These are phyloP conservation scores for Melitaea cinxia DNA, from an alignment of 1,140 invertebrate genomes.

Conservation along the genomic window DNA sequence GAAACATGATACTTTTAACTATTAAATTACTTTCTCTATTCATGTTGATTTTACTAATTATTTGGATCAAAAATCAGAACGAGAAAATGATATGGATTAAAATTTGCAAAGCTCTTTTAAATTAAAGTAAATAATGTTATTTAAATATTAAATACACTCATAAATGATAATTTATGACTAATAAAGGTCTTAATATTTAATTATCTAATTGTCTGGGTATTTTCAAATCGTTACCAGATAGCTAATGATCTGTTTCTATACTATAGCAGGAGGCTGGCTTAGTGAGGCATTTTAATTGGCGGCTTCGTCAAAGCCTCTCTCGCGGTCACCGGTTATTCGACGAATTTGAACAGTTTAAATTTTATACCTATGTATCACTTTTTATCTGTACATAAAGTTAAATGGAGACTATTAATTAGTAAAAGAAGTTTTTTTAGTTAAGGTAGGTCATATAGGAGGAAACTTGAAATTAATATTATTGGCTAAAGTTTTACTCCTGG, in stretches of 20 bases:
- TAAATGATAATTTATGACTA: neutral
- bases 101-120: no score
- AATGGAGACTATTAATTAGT: neutral
- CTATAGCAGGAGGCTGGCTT: slow-evolving; percentile 29
- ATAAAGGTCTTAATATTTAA: neutral
- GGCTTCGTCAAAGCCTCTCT: slow-evolving; percentile 47
- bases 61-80: no score
- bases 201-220: slow-evolving; percentile 17
- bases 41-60: no score
- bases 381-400: slow-evolving; percentile 8
- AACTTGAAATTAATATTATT: no score
- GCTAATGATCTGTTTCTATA: slow-evolving; percentile 35
- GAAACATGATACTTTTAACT: no score
- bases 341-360: slow-evolving; percentile 40
- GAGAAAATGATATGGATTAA: no score
- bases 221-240: slow-evolving; percentile 24
- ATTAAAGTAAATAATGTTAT: no score
- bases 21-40: no score
- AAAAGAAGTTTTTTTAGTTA: neutral
- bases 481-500: no score
- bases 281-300: slow-evolving; percentile 57
- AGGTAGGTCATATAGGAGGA: neutral
- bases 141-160: no score
- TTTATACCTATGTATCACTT: slow-evolving; percentile 22
- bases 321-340: slow-evolving; percentile 35